phyloP scores from a whole-genome alignment of 1,140 invertebrate genomes.

The Bradysia coprophila region DNA sequence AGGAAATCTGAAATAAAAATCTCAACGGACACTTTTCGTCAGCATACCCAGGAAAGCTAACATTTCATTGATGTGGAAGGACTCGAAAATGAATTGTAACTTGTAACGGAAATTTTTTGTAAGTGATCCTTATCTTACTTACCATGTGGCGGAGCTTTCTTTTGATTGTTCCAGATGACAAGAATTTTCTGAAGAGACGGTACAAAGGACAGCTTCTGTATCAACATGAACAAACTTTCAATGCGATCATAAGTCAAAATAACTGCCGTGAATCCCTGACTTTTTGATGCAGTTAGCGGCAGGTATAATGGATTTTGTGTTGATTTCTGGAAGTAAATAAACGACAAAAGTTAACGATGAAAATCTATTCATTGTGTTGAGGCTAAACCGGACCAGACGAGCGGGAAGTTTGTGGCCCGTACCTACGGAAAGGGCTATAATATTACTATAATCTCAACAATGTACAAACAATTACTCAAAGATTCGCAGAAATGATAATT shows the following conservation, averaged over 20 bases:
- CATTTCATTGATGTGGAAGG: too few relatives aligned
- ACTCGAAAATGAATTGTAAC: too few relatives aligned
- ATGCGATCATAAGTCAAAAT: slow-evolving; percentile 80
- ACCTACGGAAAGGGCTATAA: too few relatives aligned
- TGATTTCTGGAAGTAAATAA: slow-evolving; percentile 19
- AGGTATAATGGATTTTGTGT: slow-evolving; percentile 63
- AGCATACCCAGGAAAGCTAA: too few relatives aligned
- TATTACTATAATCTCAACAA: too few relatives aligned
- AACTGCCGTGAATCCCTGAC: slow-evolving; percentile 80
- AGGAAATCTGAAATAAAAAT: too few relatives aligned
- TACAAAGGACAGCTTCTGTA: slow-evolving; percentile 60
- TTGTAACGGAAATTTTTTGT: too few relatives aligned
- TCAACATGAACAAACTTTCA: slow-evolving; percentile 72
- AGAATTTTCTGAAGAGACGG: slow-evolving; percentile 73
- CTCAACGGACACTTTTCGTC: too few relatives aligned
- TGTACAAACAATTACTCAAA: too few relatives aligned
- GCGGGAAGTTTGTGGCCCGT: too few relatives aligned
- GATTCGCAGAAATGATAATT: too few relatives aligned
- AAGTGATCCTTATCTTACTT: slow-evolving; percentile 12
- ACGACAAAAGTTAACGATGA: slow-evolving; percentile 1
- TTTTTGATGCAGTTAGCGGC: slow-evolving; percentile 62
- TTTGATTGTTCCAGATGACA: slow-evolving; percentile 87
- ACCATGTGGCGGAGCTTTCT: slow-evolving; percentile 66
- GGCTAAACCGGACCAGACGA: slow-evolving; percentile 7
- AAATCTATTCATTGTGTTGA: slow-evolving; percentile 1